These are phyloP conservation scores for Lamellibrachia satsuma DNA, from an alignment of 2,888 invertebrate genomes.

Conservation along the genomic window DNA sequence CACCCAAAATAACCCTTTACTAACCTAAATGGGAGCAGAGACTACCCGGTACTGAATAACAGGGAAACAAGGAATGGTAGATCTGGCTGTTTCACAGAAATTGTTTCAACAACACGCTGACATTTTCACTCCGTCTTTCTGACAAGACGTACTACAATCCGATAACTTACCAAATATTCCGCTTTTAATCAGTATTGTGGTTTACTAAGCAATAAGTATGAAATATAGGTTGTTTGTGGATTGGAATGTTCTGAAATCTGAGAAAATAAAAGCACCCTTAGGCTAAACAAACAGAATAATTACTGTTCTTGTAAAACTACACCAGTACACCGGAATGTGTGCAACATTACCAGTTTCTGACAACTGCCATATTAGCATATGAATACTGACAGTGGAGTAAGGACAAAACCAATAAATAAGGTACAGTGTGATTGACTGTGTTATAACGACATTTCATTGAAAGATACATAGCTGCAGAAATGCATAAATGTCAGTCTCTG, in stretches of 20 bases:
- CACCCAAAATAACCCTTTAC: background rate
- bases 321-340: background rate
- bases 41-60: background rate
- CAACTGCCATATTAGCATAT: background rate
- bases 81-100: background rate
- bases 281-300: background rate
- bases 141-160: background rate
- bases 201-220: background rate
- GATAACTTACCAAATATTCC: background rate
- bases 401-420: background rate
- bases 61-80: background rate
- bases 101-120: background rate
- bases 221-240: background rate
- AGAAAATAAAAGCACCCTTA: slow-evolving; percentile 1
- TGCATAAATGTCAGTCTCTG: background rate
- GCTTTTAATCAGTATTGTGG: background rate
- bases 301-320: background rate
- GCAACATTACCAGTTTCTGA: background rate
- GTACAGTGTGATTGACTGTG: background rate
- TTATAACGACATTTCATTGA: background rate
- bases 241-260: background rate
- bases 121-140: background rate
- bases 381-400: background rate
- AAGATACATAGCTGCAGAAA: background rate
- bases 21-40: background rate